These are phyloP conservation scores for Tipula vernalis DNA, from an alignment of 2,888 invertebrate species.

Conservation along the genomic window DNA sequence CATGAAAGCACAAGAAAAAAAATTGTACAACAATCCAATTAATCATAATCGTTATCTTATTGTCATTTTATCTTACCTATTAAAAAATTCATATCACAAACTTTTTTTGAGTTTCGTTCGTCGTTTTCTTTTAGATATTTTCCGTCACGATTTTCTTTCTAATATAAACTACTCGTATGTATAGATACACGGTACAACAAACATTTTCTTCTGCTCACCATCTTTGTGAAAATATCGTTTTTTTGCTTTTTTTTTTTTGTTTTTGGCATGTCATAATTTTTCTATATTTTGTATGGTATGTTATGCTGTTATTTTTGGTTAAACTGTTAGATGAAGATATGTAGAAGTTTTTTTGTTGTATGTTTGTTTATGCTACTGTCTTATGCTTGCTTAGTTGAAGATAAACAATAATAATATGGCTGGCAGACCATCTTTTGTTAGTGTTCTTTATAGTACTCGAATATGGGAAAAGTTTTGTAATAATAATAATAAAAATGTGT, in stretches of 20 bases:
- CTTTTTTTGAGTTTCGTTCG: background rate
- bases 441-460: background rate
- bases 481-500: background rate
- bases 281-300: background rate
- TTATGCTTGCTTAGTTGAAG: background rate
- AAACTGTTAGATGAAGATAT: background rate
- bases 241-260: too few species aligned
- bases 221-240: background rate
- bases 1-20: background rate
- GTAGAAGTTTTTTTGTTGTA: background rate
- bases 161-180: background rate
- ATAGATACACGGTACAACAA: background rate
- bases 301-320: background rate
- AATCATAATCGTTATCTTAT: conserved; percentile 4
- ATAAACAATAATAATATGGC: background rate
- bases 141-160: background rate
- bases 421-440: background rate
- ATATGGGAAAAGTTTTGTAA: background rate
- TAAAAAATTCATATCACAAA: background rate
- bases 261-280: background rate
- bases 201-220: background rate
- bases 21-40: background rate
- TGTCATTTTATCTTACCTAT: background rate
- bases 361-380: background rate
- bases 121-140: background rate